Percentiles rank a stretch among this genome's conserved stretches.
Conservation (phyloP, 1,140 invertebrate species). For the Berghia stephanieae region DNA sequence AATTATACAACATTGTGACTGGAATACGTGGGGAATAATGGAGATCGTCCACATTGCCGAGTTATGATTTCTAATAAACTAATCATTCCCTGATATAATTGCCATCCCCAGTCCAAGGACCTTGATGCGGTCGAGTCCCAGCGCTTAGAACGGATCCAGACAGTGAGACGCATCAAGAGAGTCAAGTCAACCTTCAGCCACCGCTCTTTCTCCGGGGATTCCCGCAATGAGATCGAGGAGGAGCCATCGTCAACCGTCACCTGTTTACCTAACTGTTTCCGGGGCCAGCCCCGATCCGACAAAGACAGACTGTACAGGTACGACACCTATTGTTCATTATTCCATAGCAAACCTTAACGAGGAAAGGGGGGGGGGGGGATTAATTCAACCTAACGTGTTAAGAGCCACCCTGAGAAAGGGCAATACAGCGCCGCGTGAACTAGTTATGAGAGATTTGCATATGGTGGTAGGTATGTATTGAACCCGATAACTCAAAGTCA, state of each 20-base stretch:
- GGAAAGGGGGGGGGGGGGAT: no score
- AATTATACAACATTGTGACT: no score
- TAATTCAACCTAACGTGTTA: no score
- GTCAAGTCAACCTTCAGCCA: conserved; percentile 50
- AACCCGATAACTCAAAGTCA: no score
- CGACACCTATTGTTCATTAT: neutral
- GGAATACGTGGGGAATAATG: no score
- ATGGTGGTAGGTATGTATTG: no score
- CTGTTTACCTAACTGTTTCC: conserved; percentile 60
- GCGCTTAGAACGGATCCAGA: conserved; percentile 53
- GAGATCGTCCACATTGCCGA: no score
- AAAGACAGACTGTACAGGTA: conserved; percentile 43
- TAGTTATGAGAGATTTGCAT: no score
- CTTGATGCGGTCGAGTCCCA: conserved; percentile 57
- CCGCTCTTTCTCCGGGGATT: conserved; percentile 38
- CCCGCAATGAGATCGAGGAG: conserved; percentile 38
- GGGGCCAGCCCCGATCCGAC: conserved; percentile 50
- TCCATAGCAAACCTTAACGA: conserved; percentile 30
- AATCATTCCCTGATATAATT: neutral
- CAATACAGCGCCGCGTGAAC: no score
- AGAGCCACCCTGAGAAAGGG: no score
- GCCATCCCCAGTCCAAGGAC: conserved; percentile 52
- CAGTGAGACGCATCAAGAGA: conserved; percentile 53
- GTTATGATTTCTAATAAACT: no score
- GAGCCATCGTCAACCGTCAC: conserved; percentile 46